Percentiles rank a stretch among this genome's conserved stretches.
phyloP scores from a whole-genome alignment of 1,140 invertebrate genomes.

The Colletes latitarsis region DNA sequence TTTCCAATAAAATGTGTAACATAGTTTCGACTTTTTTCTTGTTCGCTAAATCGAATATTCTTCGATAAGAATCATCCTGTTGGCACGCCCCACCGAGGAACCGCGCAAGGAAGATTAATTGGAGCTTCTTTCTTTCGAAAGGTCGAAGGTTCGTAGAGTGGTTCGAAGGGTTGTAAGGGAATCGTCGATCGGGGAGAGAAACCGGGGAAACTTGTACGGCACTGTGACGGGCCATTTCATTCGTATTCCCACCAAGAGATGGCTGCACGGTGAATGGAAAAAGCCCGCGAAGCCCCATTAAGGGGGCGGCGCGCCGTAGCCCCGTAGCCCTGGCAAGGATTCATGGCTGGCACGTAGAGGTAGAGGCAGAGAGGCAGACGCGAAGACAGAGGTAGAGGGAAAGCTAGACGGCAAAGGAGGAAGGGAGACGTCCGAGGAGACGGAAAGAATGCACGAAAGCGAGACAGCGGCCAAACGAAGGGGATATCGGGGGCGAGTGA shows the following conservation, averaged over 20 bases:
- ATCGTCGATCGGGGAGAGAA: not conserved
- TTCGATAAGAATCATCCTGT: too few species aligned
- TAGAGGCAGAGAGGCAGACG: constrained; percentile 44
- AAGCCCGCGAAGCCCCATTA: constrained; percentile 76
- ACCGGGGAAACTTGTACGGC: constrained; percentile 5
- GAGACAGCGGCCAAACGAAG: not conserved
- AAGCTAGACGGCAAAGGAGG: constrained; percentile 33
- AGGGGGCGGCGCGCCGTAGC: constrained; percentile 77
- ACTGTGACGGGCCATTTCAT: constrained; percentile 26
- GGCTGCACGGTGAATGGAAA: constrained; percentile 75
- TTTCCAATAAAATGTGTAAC: too few species aligned
- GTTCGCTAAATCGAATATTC: too few species aligned
- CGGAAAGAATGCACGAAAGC: not conserved
- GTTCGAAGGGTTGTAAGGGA: too few species aligned
- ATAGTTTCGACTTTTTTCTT: too few species aligned
- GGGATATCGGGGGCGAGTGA: not conserved
- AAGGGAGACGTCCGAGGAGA: constrained; percentile 2
- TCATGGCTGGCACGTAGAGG: constrained; percentile 77
- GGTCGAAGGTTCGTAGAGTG: too few species aligned
- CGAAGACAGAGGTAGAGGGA: constrained; percentile 45
- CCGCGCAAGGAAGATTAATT: too few species aligned
- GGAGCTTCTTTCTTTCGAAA: too few species aligned
- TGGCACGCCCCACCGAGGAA: too few species aligned
- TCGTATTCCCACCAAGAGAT: constrained; percentile 68
- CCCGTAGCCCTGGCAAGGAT: constrained; percentile 73